Conservation (phyloP, 2,797 vertebrate genomes). For the Benthosema pterotum region DNA sequence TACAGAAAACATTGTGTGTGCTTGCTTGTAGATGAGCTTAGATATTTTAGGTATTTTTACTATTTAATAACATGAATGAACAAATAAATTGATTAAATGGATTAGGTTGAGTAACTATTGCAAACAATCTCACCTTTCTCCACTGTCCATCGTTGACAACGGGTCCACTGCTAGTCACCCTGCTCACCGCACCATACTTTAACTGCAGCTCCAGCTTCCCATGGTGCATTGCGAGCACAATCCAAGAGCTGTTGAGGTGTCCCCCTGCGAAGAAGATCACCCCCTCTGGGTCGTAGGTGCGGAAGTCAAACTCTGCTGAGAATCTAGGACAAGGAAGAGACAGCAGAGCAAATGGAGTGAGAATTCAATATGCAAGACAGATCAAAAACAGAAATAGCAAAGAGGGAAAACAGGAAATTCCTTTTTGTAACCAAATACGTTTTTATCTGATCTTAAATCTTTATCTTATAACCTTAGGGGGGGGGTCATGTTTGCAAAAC, state of each 20-base stretch:
- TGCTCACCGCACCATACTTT: conserved; percentile 85
- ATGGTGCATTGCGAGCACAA: conserved; percentile 88
- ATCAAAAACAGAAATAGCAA: neutral
- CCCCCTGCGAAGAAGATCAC: conserved; percentile 97
- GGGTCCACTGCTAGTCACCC: conserved; percentile 92
- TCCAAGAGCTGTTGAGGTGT: conserved; percentile 90
- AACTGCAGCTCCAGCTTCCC: conserved; percentile 94
- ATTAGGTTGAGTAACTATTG: too few relatives aligned
- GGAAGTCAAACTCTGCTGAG: conserved; percentile 95
- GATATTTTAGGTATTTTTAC: too few relatives aligned
- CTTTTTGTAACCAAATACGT: conserved; percentile 15
- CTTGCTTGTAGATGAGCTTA: too few relatives aligned
- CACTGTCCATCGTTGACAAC: conserved; percentile 91
- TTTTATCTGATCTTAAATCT: conserved; percentile 14
- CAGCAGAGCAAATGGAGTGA: neutral
- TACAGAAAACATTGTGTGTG: too few relatives aligned
- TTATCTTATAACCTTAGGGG: too few relatives aligned
- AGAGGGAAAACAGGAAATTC: conserved; percentile 14
- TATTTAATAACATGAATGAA: too few relatives aligned
- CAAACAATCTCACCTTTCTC: conserved; percentile 85
- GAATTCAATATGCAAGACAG: neutral
- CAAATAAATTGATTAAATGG: too few relatives aligned
- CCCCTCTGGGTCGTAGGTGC: conserved; percentile 93
- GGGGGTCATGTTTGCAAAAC: neutral
- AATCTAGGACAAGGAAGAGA: conserved; percentile 77